Evolutionary conservation across 2,797 vertebrate species (phyloP).

Genomic region (Cheirogaleus major): DNA sequence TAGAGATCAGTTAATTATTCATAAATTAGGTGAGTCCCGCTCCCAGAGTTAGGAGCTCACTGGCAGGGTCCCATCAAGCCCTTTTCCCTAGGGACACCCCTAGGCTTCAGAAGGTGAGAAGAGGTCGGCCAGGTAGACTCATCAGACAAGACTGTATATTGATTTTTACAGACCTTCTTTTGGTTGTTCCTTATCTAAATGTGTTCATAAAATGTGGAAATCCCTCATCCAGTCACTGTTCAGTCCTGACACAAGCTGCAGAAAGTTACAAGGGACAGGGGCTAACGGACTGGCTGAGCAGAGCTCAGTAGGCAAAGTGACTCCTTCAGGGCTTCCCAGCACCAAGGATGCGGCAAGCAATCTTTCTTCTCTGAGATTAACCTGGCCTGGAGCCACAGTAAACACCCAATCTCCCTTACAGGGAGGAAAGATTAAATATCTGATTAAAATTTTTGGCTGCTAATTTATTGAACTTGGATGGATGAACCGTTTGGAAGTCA

Average conservation of each 20-base stretch:
- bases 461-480: constrained; percentile 89
- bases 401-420: constrained; percentile 87
- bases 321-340: constrained; percentile 71
- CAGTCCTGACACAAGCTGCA: not conserved
- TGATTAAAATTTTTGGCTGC: constrained; percentile 88
- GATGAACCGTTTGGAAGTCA: constrained; percentile 71
- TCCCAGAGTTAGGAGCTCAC: not conserved
- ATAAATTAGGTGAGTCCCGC: not conserved
- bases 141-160: not conserved
- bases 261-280: not conserved
- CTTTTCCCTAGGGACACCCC: not conserved
- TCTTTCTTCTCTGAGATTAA: constrained; percentile 84
- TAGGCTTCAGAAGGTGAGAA: not conserved
- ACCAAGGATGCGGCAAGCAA: constrained; percentile 82
- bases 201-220: not conserved
- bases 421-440: constrained; percentile 90
- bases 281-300: constrained; percentile 36
- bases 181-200: not conserved
- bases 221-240: not conserved
- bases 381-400: constrained; percentile 84
- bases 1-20: not conserved
- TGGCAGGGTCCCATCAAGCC: not conserved
- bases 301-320: constrained; percentile 63
- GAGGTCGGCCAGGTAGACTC: not conserved
- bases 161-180: not conserved